Conservation (phyloP, 2,113 vertebrate species). For the Donacobius atricapilla region DNA sequence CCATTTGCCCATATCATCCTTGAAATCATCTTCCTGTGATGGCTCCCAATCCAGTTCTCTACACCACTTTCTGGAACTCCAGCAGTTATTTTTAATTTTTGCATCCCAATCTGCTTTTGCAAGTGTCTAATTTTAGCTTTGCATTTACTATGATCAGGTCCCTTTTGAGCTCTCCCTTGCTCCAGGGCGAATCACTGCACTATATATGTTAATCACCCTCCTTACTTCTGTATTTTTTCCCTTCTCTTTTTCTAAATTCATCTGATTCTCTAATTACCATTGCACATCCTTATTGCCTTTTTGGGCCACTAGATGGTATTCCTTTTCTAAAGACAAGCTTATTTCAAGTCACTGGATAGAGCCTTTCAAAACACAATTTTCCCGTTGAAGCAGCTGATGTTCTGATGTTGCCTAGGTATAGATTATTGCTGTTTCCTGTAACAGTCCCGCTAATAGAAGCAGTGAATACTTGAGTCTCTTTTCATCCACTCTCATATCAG, state of each 20-base stretch:
- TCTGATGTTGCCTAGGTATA: neutral
- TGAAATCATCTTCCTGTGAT: neutral
- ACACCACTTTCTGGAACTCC: neutral
- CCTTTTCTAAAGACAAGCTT: conserved; percentile 43
- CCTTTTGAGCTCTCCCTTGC: conserved; percentile 51
- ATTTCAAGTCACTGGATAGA: neutral
- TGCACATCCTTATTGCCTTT: conserved; percentile 8
- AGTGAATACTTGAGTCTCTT: neutral
- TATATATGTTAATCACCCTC: conserved; percentile 29
- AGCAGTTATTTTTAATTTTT: conserved; percentile 58
- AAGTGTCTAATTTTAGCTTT: conserved; percentile 49
- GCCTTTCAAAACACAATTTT: neutral
- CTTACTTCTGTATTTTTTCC: neutral
- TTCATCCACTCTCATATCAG: neutral
- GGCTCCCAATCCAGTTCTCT: conserved; percentile 9
- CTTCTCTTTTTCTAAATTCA: neutral
- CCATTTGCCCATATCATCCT: neutral
- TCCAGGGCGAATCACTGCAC: conserved; percentile 19
- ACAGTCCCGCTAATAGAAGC: neutral
- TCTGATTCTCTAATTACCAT: neutral
- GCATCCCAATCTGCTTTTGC: conserved; percentile 42
- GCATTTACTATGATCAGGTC: conserved; percentile 30
- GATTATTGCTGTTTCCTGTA: neutral
- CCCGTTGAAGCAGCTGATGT: neutral
- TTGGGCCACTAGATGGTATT: conserved; percentile 64